A percentile compares a stretch with the other conserved stretches of the same genome.
These are phyloP conservation scores for Nemopilema nomurai DNA, from an alignment of 30 jellyfish, hydroid and myxozoan genomes.

Conservation along the genomic window DNA sequence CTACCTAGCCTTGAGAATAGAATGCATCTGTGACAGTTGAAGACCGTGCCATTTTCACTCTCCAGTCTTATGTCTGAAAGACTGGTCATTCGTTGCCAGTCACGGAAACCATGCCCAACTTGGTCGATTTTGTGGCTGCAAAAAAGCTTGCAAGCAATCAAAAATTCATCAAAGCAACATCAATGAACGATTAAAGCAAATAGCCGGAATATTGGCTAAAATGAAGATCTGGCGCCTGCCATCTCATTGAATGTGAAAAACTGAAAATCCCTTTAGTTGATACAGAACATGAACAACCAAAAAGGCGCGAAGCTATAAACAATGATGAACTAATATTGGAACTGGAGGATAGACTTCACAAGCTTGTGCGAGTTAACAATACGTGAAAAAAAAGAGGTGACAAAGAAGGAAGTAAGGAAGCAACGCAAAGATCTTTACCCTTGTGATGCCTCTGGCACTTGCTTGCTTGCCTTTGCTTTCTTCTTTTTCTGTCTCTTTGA, in stretches of 20 bases:
- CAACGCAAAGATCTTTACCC: slow-evolving; percentile 3
- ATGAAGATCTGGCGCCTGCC: too few species aligned
- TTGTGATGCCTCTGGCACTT: background rate
- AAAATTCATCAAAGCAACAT: background rate
- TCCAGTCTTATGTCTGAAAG: slow-evolving; percentile 60
- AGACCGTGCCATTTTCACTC: slow-evolving; percentile 57
- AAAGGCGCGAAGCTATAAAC: too few species aligned
- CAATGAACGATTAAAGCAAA: too few species aligned
- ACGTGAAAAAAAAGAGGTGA: too few species aligned
- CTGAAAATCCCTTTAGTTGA: too few species aligned
- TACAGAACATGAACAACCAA: too few species aligned
- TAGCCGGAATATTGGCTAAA: too few species aligned
- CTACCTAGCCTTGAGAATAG: slow-evolving; percentile 77
- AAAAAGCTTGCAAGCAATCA: background rate
- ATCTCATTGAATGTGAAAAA: too few species aligned
- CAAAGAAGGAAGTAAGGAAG: background rate
- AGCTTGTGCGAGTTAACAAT: too few species aligned
- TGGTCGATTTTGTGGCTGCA: background rate
- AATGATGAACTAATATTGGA: too few species aligned
- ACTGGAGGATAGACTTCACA: too few species aligned
- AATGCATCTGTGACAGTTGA: slow-evolving; percentile 78
- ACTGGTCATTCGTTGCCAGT: slow-evolving; percentile 41
- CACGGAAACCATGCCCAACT: slow-evolving; percentile 14
- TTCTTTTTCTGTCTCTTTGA: background rate
- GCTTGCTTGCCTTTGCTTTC: slow-evolving; percentile 14